Conservation (phyloP, 2,113 vertebrate species). For the Megaceryle torquata region DNA sequence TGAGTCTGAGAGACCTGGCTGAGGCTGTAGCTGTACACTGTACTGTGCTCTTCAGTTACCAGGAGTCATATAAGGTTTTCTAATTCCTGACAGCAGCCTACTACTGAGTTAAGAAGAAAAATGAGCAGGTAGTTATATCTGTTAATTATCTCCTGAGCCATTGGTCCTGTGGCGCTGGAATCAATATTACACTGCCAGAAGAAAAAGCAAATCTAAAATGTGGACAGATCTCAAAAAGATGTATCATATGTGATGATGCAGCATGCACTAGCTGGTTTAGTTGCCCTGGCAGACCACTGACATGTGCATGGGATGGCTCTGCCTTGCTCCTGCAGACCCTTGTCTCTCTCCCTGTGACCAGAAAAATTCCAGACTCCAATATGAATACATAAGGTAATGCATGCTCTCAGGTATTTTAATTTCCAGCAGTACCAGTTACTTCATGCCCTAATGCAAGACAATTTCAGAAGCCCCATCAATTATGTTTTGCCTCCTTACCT, state of each 20-base stretch:
- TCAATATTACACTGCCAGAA: neutral
- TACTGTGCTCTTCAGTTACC: neutral
- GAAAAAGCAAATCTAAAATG: neutral
- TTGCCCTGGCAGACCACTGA: neutral
- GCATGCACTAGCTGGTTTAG: neutral
- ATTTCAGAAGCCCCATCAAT: neutral
- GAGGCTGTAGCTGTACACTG: neutral
- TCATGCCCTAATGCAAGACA: neutral
- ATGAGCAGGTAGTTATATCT: neutral
- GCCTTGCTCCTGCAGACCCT: neutral
- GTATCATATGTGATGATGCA: neutral
- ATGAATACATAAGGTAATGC: neutral
- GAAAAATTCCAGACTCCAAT: neutral
- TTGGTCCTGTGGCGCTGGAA: neutral
- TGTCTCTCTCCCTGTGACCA: neutral
- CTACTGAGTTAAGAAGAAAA: neutral
- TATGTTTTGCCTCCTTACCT: neutral
- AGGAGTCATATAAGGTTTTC: neutral
- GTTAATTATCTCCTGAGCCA: neutral
- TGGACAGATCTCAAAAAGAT: neutral
- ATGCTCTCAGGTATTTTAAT: neutral
- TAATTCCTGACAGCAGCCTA: neutral
- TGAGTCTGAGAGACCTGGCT: neutral
- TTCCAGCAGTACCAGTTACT: neutral
- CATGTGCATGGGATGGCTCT: neutral